Conservation (phyloP, 2,888 invertebrate species). For the Metallyticus violacea region DNA sequence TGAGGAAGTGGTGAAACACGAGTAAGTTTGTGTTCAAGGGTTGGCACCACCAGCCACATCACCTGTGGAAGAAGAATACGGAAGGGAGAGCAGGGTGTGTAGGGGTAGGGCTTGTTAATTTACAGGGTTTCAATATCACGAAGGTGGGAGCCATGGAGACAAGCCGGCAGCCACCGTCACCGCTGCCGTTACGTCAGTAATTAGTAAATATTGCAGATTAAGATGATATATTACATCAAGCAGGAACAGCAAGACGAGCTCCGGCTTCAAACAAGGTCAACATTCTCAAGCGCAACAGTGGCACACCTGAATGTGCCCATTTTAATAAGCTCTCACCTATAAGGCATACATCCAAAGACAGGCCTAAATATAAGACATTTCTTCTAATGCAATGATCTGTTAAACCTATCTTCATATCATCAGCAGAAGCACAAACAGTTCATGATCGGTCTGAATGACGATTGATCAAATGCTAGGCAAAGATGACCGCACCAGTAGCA, state of each 20-base stretch:
- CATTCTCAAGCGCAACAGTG: neutral
- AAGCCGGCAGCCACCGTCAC: conserved; percentile 15
- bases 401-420: no score
- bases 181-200: conserved; percentile 10
- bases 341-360: no score
- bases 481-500: no score
- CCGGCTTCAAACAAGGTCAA: neutral
- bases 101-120: conserved; percentile 8
- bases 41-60: neutral
- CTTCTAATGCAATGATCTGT: no score
- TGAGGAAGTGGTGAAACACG: neutral
- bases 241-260: neutral
- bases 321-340: no score
- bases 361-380: no score
- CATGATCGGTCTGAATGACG: no score
- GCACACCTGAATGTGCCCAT: neutral
- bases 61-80: neutral
- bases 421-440: no score
- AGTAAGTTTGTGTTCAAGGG: neutral
- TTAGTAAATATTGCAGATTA: conserved; percentile 21
- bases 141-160: conserved; percentile 12
- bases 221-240: conserved; percentile 20
- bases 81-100: neutral
- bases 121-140: conserved; percentile 17
- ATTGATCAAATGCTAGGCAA: no score